A percentile compares a stretch with the other conserved stretches of the same genome.
Evolutionary conservation across 2,113 vertebrate genomes (phyloP).

Genomic region (Macaca mulatta): DNA sequence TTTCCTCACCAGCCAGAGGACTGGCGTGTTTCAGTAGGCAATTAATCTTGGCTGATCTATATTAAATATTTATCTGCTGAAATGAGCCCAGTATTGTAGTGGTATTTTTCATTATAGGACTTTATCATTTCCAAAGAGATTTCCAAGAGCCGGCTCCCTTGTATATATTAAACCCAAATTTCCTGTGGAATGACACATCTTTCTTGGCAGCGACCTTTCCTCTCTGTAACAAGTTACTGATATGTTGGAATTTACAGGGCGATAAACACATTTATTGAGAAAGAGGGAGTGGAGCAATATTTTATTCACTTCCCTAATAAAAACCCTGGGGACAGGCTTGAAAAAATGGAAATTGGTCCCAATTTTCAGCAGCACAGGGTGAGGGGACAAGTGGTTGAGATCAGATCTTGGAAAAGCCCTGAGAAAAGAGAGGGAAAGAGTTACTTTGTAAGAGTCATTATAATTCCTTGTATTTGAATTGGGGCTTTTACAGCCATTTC

Average conservation of each 20-base stretch:
- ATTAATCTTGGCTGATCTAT: slow-evolving; percentile 89
- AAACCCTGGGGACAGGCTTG: slow-evolving; percentile 66
- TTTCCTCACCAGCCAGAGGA: slow-evolving; percentile 79
- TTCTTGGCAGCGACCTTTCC: slow-evolving; percentile 80
- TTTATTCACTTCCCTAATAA: slow-evolving; percentile 78
- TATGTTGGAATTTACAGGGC: slow-evolving; percentile 83
- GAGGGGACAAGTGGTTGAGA: neutral
- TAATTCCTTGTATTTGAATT: neutral
- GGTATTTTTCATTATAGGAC: slow-evolving; percentile 86
- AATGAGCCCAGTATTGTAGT: slow-evolving; percentile 84
- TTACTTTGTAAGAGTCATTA: neutral
- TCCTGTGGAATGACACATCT: slow-evolving; percentile 79
- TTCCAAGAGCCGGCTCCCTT: slow-evolving; percentile 74
- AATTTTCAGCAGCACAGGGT: neutral
- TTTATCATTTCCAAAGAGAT: slow-evolving; percentile 86
- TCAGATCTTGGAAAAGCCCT: neutral
- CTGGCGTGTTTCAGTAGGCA: slow-evolving; percentile 78
- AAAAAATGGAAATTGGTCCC: neutral
- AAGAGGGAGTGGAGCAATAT: slow-evolving; percentile 76
- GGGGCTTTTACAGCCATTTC: neutral
- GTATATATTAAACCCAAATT: slow-evolving; percentile 80
- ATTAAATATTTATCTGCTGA: slow-evolving; percentile 90
- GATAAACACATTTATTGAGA: slow-evolving; percentile 84
- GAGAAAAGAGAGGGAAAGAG: neutral
- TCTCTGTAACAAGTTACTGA: slow-evolving; percentile 82